These are phyloP conservation scores for Anomalospiza imberbis DNA, from an alignment of 2,797 vertebrate genomes.

Conservation along the genomic window DNA sequence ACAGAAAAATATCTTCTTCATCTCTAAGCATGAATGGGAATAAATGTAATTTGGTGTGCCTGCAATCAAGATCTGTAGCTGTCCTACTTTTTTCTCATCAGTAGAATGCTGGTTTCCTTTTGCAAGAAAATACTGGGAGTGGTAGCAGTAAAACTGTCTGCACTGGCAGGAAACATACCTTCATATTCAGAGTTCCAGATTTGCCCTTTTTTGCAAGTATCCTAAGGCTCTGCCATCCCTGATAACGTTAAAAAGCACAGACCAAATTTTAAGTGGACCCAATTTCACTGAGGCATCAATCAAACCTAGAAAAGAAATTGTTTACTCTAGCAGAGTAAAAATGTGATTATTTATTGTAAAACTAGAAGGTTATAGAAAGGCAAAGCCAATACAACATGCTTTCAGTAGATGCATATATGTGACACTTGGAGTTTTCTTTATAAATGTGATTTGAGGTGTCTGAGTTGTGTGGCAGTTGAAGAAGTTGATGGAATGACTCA, in stretches of 20 bases:
- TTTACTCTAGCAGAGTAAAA: background rate
- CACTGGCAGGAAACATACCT: background rate
- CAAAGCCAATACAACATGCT: background rate
- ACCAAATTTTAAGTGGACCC: background rate
- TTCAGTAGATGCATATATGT: background rate
- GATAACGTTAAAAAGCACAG: background rate
- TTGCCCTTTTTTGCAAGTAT: background rate
- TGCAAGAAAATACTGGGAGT: background rate
- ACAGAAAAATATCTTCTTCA: background rate
- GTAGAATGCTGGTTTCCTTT: background rate
- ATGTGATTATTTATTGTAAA: background rate
- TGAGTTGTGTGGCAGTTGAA: background rate
- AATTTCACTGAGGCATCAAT: background rate
- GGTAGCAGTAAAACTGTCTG: background rate
- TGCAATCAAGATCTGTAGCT: background rate
- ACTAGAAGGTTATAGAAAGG: background rate
- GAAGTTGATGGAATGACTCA: slow-evolving; percentile 33
- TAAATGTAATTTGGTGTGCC: background rate
- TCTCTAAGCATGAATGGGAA: background rate
- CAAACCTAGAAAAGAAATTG: background rate
- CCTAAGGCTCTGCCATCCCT: background rate
- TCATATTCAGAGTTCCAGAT: background rate
- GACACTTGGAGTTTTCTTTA: background rate
- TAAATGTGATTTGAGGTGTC: background rate
- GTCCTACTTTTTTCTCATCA: background rate